Conservation (phyloP, 1,140 invertebrate genomes). For the Neotoxoptera formosana region DNA sequence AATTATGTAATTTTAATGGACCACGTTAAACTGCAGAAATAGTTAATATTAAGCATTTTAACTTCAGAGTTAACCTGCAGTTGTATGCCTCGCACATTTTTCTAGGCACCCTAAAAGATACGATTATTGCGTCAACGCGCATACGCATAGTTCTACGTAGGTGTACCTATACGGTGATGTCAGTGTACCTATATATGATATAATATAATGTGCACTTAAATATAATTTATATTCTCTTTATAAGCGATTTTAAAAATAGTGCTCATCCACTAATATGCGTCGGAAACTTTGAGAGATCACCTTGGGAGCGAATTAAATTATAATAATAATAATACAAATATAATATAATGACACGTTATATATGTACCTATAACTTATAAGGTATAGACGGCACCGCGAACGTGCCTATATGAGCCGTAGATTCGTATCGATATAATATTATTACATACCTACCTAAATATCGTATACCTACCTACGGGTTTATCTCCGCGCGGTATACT, state of each 20-base stretch:
- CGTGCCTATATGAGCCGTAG: not conserved
- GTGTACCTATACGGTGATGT: no score
- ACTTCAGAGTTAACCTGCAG: not conserved
- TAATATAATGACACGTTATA: not conserved
- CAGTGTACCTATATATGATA: not conserved
- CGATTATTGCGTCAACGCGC: no score
- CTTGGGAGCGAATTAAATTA: not conserved
- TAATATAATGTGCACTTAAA: not conserved
- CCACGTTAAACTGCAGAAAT: not conserved
- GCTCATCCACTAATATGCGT: not conserved
- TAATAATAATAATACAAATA: not conserved
- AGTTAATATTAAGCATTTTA: not conserved
- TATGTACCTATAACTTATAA: not conserved
- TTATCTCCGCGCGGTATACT: not conserved
- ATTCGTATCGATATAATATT: slow-evolving; percentile 24
- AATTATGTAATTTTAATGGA: no score
- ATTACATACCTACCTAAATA: not conserved
- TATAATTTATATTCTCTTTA: not conserved
- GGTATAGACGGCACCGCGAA: not conserved
- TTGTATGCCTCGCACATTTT: not conserved
- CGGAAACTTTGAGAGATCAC: not conserved
- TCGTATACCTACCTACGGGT: not conserved
- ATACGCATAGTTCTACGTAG: no score
- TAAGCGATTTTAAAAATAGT: not conserved
- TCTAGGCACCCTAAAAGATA: not conserved